phyloP scores from a whole-genome alignment of 2,113 vertebrate species.

The Anguilla rostrata region DNA sequence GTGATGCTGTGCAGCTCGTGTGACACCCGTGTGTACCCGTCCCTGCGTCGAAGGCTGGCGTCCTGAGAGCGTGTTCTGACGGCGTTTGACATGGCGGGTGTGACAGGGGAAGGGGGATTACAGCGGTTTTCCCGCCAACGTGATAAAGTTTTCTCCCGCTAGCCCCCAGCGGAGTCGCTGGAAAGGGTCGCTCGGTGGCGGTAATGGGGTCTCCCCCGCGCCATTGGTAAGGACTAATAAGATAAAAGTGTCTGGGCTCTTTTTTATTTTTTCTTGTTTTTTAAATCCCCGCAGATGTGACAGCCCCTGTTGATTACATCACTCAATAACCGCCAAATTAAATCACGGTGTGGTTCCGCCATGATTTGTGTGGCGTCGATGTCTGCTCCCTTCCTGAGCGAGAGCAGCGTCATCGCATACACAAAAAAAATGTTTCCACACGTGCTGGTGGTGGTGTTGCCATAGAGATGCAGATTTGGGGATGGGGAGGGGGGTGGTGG shows the following conservation, averaged over 20 bases:
- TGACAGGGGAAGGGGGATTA: neutral
- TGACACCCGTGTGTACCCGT: neutral
- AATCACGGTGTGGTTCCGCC: neutral
- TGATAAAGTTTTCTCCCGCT: neutral
- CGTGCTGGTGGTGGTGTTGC: constrained; percentile 31
- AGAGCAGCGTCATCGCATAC: too few species aligned
- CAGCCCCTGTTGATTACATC: constrained; percentile 18
- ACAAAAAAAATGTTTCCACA: neutral
- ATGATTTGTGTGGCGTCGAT: neutral
- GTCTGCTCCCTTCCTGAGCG: neutral
- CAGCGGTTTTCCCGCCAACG: neutral
- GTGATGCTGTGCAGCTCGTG: neutral
- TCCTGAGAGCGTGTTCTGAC: neutral
- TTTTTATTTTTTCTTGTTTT: too few species aligned
- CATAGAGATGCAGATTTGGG: constrained; percentile 19
- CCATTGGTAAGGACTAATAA: constrained; percentile 19
- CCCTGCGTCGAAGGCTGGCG: neutral
- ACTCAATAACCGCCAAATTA: constrained; percentile 16
- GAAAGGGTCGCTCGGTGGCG: neutral
- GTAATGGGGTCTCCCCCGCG: constrained; percentile 22
- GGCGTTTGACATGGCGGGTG: neutral
- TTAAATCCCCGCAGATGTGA: constrained; percentile 26
- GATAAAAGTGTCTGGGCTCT: neutral
- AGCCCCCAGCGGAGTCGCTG: neutral
- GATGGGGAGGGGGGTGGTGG: neutral